phyloP scores from a whole-genome alignment of 1,140 invertebrate genomes.

The Formica exsecta region DNA sequence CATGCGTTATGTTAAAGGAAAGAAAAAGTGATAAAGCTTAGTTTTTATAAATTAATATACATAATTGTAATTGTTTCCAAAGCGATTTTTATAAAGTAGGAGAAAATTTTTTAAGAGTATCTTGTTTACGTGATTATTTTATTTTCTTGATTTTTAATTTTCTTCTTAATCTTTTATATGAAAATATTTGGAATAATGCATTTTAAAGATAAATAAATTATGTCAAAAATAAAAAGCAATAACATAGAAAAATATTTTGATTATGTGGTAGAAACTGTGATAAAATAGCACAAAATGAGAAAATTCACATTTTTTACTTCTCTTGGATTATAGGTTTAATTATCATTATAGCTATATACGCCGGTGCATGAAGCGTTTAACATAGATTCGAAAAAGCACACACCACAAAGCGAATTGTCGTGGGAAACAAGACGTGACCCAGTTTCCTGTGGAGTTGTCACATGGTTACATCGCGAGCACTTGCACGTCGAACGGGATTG shows the following conservation, averaged over 20 bases:
- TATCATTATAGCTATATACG: not conserved
- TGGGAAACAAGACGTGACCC: slow-evolving; percentile 30
- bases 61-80: not conserved
- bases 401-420: slow-evolving; percentile 3
- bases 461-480: slow-evolving; percentile 7
- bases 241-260: not conserved
- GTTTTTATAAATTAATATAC: not conserved
- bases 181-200: not conserved
- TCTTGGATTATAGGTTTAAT: slow-evolving; percentile 24
- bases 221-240: not conserved
- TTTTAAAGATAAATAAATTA: not conserved
- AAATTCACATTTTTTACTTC: not conserved
- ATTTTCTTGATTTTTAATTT: not conserved
- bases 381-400: slow-evolving; percentile 35
- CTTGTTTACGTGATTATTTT: not conserved
- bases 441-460: slow-evolving; percentile 19
- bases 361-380: slow-evolving; percentile 32
- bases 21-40: not conserved
- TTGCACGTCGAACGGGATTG: not conserved
- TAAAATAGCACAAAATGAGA: not conserved
- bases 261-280: not conserved
- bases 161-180: not conserved
- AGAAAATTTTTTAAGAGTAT: not conserved
- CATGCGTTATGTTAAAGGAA: not conserved
- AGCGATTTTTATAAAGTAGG: not conserved